Base-by-base conservation (phyloP, 1,140 invertebrate species). In the Heliconius melpomene region DNA sequence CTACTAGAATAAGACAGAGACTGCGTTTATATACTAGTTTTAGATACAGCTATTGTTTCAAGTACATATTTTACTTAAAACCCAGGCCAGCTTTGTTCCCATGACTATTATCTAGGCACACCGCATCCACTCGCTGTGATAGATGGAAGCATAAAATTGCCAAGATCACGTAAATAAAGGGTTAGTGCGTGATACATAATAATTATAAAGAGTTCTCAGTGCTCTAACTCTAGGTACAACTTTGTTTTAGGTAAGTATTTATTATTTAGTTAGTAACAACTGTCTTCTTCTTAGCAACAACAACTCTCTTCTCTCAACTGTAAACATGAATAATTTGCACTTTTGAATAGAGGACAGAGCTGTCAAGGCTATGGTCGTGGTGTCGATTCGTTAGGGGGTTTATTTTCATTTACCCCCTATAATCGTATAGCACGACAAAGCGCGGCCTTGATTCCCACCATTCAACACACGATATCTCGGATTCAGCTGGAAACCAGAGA, bases 141-240 rank as follows among this genome's bases (percentile, higher is more conserved):
- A 75, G 72, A 81, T 75, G 75, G 78, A 78, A 29, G 20, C 77
- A 83, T 83, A 81, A 81, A 79, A 81, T 81, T 74, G 74, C 72
- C 79, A 79, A 71, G 71, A 75, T 81, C 38, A 79, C 75, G 80
- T 79, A 81, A 83, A 81, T 81, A 77, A 83, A 81, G 54, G 46
- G 78, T 75, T 81, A 77, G 74, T 82, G 75, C 75, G 75, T 77
- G 60, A 75, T 74, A 83, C 82, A 82, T 83, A 84, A 83, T 86
- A 85, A 86, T 86, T 83, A 74, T 36, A 71, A 6, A 72, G n/a
- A 7, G n/a, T 72, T n/a, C 36, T 72, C 71, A 72, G 32, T 36
- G 1, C 57, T 66, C 11, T 9, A 16, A 13, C 57, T 13, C 20
- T 66, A 40, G 11, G 40, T 40, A 26, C 23, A 26, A 66, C n/a